A percentile compares a stretch with the other conserved stretches of the same genome.
Evolutionary conservation across 1,140 invertebrate species (phyloP).

Genomic region (Calliphora vicina): DNA sequence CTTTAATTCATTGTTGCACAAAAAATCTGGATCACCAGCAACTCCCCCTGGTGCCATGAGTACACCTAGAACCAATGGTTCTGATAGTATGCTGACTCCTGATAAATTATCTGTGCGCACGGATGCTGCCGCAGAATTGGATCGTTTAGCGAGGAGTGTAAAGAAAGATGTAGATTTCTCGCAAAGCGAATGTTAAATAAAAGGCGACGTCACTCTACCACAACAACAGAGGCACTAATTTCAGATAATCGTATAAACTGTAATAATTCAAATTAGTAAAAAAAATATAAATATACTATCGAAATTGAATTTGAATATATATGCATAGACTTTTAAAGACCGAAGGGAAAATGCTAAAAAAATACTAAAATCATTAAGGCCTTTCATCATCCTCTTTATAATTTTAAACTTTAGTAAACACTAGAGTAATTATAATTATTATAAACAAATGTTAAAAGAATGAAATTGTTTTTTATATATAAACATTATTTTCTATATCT

Average conservation of each 20-base stretch:
- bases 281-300: not conserved
- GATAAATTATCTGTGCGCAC: conserved; percentile 80
- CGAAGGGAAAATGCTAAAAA: not conserved
- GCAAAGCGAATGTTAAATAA: conserved; percentile 59
- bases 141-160: conserved; percentile 76
- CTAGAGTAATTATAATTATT: not conserved
- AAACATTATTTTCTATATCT: not conserved
- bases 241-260: not conserved
- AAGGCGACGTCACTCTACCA: not conserved
- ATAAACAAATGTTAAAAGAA: conserved; percentile 2
- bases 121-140: conserved; percentile 91
- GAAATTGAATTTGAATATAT: not conserved
- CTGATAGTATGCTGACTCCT: conserved; percentile 59
- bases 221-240: conserved; percentile 19
- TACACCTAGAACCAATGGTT: conserved; percentile 56
- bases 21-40: conserved; percentile 80
- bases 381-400: not conserved
- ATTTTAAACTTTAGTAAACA: not conserved
- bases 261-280: conserved; percentile 18
- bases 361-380: not conserved
- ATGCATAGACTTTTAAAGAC: not conserved
- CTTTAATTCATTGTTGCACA: conserved; percentile 96
- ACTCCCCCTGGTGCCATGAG: conserved; percentile 59
- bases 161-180: conserved; percentile 62
- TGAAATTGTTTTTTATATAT: not conserved